These are phyloP conservation scores for Platypus cylindrus DNA, from an alignment of 2,888 invertebrate genomes.

Conservation along the genomic window DNA sequence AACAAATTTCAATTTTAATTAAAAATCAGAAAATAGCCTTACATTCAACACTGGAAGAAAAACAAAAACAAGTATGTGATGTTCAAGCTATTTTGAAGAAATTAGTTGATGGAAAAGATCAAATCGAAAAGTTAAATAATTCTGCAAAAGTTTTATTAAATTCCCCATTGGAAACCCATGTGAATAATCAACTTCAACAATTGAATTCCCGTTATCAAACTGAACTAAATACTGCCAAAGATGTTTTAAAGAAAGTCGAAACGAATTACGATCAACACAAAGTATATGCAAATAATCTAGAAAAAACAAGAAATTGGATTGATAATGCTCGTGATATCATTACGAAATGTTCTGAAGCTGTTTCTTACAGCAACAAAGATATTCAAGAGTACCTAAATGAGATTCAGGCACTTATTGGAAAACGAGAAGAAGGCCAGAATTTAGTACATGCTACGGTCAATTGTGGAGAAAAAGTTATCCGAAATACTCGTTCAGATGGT, in stretches of 20 bases:
- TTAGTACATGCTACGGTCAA: constrained; percentile 77
- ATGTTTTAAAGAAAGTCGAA: constrained; percentile 82
- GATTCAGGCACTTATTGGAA: constrained; percentile 66
- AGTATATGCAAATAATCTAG: constrained; percentile 62
- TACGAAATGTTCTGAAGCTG: constrained; percentile 65
- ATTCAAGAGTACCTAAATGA: constrained; percentile 68
- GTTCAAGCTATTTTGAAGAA: constrained; percentile 65
- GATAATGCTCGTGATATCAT: constrained; percentile 74
- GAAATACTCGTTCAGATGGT: constrained; percentile 81
- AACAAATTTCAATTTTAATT: constrained; percentile 80
- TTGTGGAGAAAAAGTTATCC: constrained; percentile 77
- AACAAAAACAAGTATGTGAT: constrained; percentile 71
- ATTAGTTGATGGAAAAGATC: constrained; percentile 63
- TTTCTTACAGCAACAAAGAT: constrained; percentile 67
- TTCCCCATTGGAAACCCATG: constrained; percentile 77
- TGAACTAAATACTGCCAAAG: constrained; percentile 74
- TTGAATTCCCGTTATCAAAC: constrained; percentile 83
- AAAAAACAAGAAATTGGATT: constrained; percentile 73
- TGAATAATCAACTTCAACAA: constrained; percentile 75
- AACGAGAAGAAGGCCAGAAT: constrained; percentile 78
- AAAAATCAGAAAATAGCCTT: constrained; percentile 81
- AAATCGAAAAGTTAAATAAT: constrained; percentile 73
- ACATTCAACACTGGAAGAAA: constrained; percentile 66
- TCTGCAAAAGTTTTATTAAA: constrained; percentile 62
- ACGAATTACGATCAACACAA: constrained; percentile 77